These are phyloP conservation scores for Halocynthia aurantium DNA, from an alignment of 23 tunicate species.

Conservation along the genomic window DNA sequence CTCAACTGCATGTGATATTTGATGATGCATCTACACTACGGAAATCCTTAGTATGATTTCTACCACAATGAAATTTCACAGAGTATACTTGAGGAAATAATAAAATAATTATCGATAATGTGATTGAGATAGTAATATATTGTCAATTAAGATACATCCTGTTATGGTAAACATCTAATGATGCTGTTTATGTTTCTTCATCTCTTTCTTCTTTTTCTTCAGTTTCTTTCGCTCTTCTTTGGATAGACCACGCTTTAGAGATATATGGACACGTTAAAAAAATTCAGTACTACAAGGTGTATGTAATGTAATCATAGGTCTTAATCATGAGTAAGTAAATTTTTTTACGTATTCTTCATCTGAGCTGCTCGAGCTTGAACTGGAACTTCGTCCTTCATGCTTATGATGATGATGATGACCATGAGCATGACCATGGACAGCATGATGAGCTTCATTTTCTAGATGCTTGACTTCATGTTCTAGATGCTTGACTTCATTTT, in stretches of 20 bases:
- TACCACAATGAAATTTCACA: too few species aligned
- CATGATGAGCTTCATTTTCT: conserved; percentile 6
- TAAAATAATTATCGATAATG: neutral
- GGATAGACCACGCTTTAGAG: conserved; percentile 1
- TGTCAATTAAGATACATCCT: neutral
- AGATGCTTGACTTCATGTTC: conserved; percentile 29
- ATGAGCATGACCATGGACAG: neutral
- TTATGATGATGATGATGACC: conserved; percentile 4
- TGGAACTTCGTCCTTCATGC: conserved; percentile 1
- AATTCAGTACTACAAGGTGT: neutral
- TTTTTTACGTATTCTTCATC: conserved; percentile 6
- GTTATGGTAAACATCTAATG: neutral
- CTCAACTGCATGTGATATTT: too few species aligned
- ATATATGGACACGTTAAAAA: neutral
- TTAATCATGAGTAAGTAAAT: neutral
- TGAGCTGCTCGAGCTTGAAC: conserved; percentile 31
- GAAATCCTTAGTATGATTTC: too few species aligned
- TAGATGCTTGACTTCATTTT: conserved; percentile 20
- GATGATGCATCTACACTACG: too few species aligned
- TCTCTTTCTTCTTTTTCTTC: conserved; percentile 8
- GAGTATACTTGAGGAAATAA: neutral
- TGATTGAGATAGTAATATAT: neutral
- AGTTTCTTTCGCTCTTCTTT: conserved; percentile 5
- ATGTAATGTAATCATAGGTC: neutral
- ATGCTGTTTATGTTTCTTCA: conserved; percentile 1